Conservation (phyloP, 2,797 vertebrate genomes). For the Tapirus indicus region DNA sequence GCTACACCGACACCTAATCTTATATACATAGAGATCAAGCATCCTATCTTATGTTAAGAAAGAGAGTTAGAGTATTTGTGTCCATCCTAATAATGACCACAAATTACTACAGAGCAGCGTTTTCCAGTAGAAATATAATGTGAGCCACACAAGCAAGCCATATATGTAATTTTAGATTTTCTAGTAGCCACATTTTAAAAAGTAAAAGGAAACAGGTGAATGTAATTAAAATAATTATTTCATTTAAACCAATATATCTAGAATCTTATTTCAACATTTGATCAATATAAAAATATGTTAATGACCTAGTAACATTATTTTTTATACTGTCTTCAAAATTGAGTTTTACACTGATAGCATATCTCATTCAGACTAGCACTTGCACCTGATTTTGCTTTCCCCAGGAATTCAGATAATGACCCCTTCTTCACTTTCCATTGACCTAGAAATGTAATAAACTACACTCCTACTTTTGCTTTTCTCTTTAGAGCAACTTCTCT, state of each 20-base stretch:
- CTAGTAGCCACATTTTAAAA: not conserved
- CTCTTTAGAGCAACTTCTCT: slow-evolving; percentile 27
- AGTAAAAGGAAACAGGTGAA: not conserved
- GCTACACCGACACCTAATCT: not conserved
- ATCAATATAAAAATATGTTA: not conserved
- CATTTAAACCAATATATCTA: not conserved
- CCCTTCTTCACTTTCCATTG: not conserved
- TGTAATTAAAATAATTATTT: slow-evolving; percentile 7
- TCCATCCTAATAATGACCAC: not conserved
- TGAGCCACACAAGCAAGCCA: not conserved
- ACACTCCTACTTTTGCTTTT: not conserved
- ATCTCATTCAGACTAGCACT: not conserved
- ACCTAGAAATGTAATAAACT: slow-evolving; percentile 26
- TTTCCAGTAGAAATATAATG: not conserved
- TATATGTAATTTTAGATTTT: slow-evolving; percentile 1
- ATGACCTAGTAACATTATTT: not conserved
- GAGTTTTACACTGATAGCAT: not conserved
- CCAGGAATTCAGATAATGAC: slow-evolving; percentile 20
- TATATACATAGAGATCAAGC: not conserved
- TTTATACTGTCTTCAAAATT: not conserved
- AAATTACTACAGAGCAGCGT: not conserved
- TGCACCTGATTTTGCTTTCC: not conserved
- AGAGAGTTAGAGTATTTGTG: not conserved
- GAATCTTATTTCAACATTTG: not conserved
- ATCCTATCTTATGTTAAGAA: not conserved